Evolutionary conservation across 2,797 vertebrate species (phyloP).

Genomic region (Capromys pilorides): DNA sequence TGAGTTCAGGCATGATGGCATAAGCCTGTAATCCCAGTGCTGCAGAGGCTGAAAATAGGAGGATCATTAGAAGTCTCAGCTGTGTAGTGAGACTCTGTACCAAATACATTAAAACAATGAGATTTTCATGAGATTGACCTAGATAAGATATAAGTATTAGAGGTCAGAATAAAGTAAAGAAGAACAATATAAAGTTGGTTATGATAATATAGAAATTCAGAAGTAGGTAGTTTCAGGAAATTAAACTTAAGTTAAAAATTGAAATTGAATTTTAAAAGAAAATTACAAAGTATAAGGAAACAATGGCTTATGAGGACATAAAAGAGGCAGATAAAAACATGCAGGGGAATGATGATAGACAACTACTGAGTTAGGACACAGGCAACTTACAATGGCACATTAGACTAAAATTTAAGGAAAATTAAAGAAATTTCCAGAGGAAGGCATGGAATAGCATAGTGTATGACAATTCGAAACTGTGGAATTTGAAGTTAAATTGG

Average conservation of each 20-base stretch:
- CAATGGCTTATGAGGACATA: not conserved
- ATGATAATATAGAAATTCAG: not conserved
- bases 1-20: no score
- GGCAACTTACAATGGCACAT: no score
- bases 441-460: not conserved
- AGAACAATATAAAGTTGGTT: not conserved
- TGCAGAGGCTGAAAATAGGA: no score
- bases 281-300: not conserved
- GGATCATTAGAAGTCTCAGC: no score
- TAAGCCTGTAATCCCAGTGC: no score
- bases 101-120: not conserved
- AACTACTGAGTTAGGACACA: not conserved
- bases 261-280: not conserved
- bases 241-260: not conserved
- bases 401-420: not conserved
- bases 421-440: not conserved
- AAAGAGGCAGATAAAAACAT: not conserved
- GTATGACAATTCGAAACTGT: no score
- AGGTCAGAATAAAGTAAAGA: not conserved
- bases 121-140: not conserved
- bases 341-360: not conserved
- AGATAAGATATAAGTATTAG: not conserved
- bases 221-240: not conserved
- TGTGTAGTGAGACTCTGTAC: no score
- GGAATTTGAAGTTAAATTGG: not conserved